phyloP scores from a whole-genome alignment of 2,888 invertebrate species.

The Tholera decimalis region DNA sequence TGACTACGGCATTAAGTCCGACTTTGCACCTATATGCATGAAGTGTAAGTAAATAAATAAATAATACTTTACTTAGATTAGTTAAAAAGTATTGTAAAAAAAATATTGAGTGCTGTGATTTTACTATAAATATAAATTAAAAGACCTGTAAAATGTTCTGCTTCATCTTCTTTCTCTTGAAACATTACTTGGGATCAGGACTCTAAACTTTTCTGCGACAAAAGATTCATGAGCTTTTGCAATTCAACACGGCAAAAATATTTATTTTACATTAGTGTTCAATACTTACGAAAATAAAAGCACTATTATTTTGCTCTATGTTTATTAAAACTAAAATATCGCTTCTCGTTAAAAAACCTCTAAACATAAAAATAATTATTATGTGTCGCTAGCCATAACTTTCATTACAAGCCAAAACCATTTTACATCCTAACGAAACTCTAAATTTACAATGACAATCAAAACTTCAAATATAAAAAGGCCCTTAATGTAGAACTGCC shows the following conservation, averaged over 20 bases:
- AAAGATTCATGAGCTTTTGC: no score
- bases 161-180: no score
- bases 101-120: no score
- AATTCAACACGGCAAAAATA: neutral
- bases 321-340: neutral
- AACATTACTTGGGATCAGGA: no score
- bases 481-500: conserved; percentile 38
- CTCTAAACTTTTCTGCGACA: no score
- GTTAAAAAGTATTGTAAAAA: no score
- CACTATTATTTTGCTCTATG: neutral
- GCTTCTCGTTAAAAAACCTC: conserved; percentile 2
- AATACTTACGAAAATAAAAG: neutral
- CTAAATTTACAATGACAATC: conserved; percentile 53
- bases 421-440: conserved; percentile 50
- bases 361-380: conserved; percentile 18
- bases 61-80: no score
- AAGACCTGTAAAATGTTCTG: no score
- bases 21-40: no score
- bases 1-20: no score
- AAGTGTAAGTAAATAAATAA: no score
- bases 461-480: conserved; percentile 48
- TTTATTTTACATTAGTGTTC: neutral
- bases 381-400: conserved; percentile 26
- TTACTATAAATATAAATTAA: no score
- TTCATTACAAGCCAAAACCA: conserved; percentile 6